Evolutionary conservation across 2,888 invertebrate genomes (phyloP).

Genomic region (Coronaproctus castanopsis): DNA sequence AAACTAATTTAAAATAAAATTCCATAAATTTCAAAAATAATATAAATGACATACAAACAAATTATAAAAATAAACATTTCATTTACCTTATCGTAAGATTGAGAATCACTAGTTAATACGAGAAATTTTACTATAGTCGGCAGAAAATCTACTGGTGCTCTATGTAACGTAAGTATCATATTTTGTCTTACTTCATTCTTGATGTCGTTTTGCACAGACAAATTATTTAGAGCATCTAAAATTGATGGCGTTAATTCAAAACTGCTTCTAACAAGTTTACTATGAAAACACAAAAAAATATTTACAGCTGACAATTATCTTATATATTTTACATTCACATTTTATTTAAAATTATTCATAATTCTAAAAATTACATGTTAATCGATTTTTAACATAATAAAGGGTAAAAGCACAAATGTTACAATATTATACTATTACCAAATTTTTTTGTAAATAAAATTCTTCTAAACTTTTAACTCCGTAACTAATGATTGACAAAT

Average conservation of each 20-base stretch:
- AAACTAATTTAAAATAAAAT: too few species aligned
- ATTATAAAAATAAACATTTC: too few species aligned
- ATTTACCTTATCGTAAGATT: constrained; percentile 18
- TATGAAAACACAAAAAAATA: constrained; percentile 16
- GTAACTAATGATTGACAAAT: too few species aligned
- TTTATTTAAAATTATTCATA: too few species aligned
- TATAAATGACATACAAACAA: too few species aligned
- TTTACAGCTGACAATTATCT: not conserved
- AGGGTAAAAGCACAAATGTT: too few species aligned
- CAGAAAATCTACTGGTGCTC: constrained; percentile 23
- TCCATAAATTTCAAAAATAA: too few species aligned
- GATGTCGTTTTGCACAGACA: constrained; percentile 37
- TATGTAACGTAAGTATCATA: constrained; percentile 26
- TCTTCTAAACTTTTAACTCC: too few species aligned
- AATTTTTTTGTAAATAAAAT: too few species aligned
- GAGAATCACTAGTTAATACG: constrained; percentile 16
- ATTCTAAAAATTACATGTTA: too few species aligned
- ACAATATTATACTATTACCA: too few species aligned
- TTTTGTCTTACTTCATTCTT: constrained; percentile 37
- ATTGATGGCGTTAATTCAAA: constrained; percentile 38
- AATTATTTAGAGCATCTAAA: constrained; percentile 42
- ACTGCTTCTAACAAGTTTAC: constrained; percentile 37
- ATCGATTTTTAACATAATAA: too few species aligned
- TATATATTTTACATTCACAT: not conserved
- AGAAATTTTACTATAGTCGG: constrained; percentile 26